A percentile compares a stretch with the other conserved stretches of the same genome.
phyloP scores from a whole-genome alignment of 2,888 invertebrate genomes.

The Tetranychus truncatus region DNA sequence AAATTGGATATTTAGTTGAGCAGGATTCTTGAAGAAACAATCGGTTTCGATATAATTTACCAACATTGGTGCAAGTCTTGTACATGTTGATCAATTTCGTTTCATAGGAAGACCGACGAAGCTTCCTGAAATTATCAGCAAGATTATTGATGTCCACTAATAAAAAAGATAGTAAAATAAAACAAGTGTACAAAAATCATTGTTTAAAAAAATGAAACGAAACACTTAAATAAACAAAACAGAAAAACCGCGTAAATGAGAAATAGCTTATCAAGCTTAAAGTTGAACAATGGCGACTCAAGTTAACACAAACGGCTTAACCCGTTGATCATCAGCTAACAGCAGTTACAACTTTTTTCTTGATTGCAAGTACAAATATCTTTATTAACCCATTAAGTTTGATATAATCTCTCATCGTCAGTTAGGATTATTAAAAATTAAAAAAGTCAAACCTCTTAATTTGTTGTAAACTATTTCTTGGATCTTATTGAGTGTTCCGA shows the following conservation, averaged over 20 bases:
- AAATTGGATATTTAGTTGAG: background rate
- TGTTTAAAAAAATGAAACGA: background rate
- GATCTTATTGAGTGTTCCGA: background rate
- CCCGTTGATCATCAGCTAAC: no score
- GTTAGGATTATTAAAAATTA: background rate
- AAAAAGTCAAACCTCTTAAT: background rate
- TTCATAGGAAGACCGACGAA: background rate
- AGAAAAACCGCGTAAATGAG: background rate
- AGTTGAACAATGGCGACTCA: no score
- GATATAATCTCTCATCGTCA: background rate
- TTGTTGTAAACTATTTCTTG: conserved; percentile 8
- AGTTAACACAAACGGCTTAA: no score
- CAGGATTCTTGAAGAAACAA: background rate
- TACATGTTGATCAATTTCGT: background rate
- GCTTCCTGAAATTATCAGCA: background rate
- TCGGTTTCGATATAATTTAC: background rate
- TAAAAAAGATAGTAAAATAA: background rate
- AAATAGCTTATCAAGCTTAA: no score
- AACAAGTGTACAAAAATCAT: background rate
- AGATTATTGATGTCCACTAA: conserved; percentile 3
- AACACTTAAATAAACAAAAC: background rate
- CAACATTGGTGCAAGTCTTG: conserved; percentile 5
- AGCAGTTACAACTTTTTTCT: no score
- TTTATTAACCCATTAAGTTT: no score
- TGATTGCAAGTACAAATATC: no score